Base-by-base conservation (phyloP, 1,140 invertebrate species). In the Hylyphantes graminicola region DNA sequence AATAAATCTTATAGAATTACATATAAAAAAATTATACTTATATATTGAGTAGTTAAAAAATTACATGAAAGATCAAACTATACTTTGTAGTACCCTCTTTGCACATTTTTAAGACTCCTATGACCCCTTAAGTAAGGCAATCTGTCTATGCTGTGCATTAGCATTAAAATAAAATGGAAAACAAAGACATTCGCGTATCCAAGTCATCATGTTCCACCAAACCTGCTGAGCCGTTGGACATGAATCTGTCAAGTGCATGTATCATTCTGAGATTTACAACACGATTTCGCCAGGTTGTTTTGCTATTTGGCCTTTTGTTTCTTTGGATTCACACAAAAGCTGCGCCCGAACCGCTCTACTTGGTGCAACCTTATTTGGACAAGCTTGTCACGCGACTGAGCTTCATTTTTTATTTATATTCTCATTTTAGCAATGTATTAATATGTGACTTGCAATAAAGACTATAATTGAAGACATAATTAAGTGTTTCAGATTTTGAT, bases 281-380 rank as follows among this genome's bases (percentile, higher is more conserved):
- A 5, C 8, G 48, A 74, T 74, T 65, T 74, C 59, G 53, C 48
- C 13, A 21, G 54, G 59, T 48, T 55, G 21, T 76, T n/a, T 76
- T 53, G 21, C 15, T n/a, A 19, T 21, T 15, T 67, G 5, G 5
- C 15, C 12, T 67, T 11, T 35, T 67, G 21, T 67, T 67, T 35
- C 21, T 67, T 35, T 67, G 48, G 50, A 35, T 74, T 74, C 72
- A 59, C 17, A 35, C 53, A 74, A 59, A 48, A 48, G 59, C 7
- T 35, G 72, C 72, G 15, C 21, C 35, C 63, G 76, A 78, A 21
- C 51, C 50, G 76, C 76, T 64, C 76, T 78, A 78, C n/a, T 78
- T 78, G 76, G 63, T 78, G 11, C 76, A 78, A 50, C 76, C 76
- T 78, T 78, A 78, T 78, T 78, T 67, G 19, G 17, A 65, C 5